Percentiles rank a stretch among this genome's conserved stretches.
Conservation (phyloP, 2,888 invertebrate species). For the Tryphoninae sp. region DNA sequence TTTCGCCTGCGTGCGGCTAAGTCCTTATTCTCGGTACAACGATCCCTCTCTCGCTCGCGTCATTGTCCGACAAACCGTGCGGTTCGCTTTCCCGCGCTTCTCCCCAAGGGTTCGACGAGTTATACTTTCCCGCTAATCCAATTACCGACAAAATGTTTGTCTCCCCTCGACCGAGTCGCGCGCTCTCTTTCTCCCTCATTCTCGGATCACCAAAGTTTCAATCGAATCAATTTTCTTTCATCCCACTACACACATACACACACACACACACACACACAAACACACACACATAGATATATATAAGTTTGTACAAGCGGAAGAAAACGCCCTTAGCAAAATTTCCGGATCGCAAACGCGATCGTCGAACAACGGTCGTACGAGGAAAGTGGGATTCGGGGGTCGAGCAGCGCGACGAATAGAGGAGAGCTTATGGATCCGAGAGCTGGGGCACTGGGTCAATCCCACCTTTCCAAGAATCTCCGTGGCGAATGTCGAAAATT, state of each 20-base stretch:
- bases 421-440: conserved; percentile 24
- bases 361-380: conserved; percentile 21
- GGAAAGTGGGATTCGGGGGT: conserved; percentile 56
- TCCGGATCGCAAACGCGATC: conserved; percentile 1
- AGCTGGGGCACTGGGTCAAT: conserved; percentile 61
- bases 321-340: conserved; percentile 18
- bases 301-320: background rate
- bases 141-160: conserved; percentile 51
- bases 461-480: conserved; percentile 43
- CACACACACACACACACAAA: background rate
- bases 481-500: background rate
- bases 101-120: conserved; percentile 34
- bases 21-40: conserved; percentile 50
- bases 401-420: background rate
- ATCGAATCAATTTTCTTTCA: conserved; percentile 1
- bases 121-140: conserved; percentile 54
- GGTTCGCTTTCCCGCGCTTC: conserved; percentile 29
- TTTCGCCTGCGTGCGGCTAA: conserved; percentile 28
- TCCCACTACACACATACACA: background rate
- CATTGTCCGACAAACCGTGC: conserved; percentile 35
- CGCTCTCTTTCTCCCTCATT: background rate
- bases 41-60: conserved; percentile 16
- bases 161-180: conserved; percentile 39
- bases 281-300: background rate
- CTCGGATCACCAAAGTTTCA: conserved; percentile 18